These are phyloP conservation scores for Ardeotis arabs DNA, from an alignment of 2,113 vertebrate genomes.

Conservation along the genomic window DNA sequence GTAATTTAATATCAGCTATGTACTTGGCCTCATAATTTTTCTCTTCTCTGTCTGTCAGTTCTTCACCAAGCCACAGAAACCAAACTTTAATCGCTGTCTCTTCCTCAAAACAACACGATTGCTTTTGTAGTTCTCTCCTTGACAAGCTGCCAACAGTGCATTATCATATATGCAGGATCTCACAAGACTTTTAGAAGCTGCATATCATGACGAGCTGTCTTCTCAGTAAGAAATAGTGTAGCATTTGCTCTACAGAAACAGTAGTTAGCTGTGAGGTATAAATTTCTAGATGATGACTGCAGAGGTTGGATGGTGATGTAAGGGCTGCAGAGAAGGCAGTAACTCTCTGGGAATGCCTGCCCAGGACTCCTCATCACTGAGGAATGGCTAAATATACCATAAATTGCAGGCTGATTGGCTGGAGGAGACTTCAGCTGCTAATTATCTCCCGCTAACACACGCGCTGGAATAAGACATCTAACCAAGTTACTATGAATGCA, in stretches of 20 bases:
- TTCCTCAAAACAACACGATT: neutral
- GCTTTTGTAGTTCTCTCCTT: conserved; percentile 36
- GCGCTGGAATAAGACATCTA: neutral
- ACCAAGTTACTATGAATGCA: neutral
- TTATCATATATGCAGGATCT: neutral
- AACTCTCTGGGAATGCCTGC: conserved; percentile 20
- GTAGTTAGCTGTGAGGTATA: conserved; percentile 44
- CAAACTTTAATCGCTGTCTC: neutral
- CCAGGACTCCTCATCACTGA: conserved; percentile 9
- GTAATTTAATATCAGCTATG: conserved; percentile 19
- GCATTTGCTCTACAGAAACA: conserved; percentile 28
- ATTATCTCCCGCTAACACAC: neutral
- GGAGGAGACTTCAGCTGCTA: neutral
- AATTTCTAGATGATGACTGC: conserved; percentile 43
- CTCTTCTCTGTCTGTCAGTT: neutral
- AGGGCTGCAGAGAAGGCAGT: conserved; percentile 31
- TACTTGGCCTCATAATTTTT: neutral
- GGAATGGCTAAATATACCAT: conserved; percentile 22
- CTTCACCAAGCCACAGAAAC: conserved; percentile 44
- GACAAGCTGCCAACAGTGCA: conserved; percentile 15
- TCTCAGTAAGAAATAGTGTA: conserved; percentile 5
- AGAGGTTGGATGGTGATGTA: conserved; percentile 39
- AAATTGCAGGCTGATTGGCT: neutral
- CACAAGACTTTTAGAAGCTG: conserved; percentile 22
- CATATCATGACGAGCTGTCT: conserved; percentile 14